A percentile compares a stretch with the other conserved stretches of the same genome.
Evolutionary conservation across 1,140 invertebrate genomes (phyloP).

Genomic region (Drosophila micromelanica): DNA sequence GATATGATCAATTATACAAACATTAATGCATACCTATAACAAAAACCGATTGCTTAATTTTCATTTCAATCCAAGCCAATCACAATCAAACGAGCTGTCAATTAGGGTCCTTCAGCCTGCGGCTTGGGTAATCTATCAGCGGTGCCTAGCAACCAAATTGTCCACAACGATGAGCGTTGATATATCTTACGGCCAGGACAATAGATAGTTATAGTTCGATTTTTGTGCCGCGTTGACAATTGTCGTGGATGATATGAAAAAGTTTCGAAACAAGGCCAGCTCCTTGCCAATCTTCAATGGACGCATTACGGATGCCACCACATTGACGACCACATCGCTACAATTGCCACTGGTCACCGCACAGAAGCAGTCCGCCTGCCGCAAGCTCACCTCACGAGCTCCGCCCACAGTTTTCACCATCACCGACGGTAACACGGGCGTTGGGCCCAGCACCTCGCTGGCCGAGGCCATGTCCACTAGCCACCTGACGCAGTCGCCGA

Average conservation of each 20-base stretch:
- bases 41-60: conserved; percentile 11
- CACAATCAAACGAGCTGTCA: conserved; percentile 21
- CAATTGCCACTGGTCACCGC: conserved; percentile 52
- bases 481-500: conserved; percentile 28
- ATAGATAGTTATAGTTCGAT: conserved; percentile 42
- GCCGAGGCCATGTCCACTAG: conserved; percentile 61
- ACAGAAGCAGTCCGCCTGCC: conserved; percentile 19
- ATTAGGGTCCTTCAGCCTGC: conserved; percentile 41
- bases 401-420: conserved; percentile 72
- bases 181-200: conserved; percentile 29
- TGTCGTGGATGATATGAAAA: conserved; percentile 58
- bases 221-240: conserved; percentile 11
- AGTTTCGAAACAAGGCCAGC: conserved; percentile 72
- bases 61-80: conserved; percentile 3
- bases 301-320: conserved; percentile 71
- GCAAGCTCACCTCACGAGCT: conserved; percentile 16
- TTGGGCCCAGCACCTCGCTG: conserved; percentile 55
- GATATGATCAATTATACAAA: conserved; percentile 46
- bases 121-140: neutral
- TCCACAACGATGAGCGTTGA: conserved; percentile 60
- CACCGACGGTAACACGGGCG: conserved; percentile 58
- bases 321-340: conserved; percentile 63
- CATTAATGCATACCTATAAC: conserved; percentile 9
- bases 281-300: conserved; percentile 81
- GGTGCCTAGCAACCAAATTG: conserved; percentile 66